Conservation (phyloP, 2,113 vertebrate genomes). For the Cinclus cinclus region DNA sequence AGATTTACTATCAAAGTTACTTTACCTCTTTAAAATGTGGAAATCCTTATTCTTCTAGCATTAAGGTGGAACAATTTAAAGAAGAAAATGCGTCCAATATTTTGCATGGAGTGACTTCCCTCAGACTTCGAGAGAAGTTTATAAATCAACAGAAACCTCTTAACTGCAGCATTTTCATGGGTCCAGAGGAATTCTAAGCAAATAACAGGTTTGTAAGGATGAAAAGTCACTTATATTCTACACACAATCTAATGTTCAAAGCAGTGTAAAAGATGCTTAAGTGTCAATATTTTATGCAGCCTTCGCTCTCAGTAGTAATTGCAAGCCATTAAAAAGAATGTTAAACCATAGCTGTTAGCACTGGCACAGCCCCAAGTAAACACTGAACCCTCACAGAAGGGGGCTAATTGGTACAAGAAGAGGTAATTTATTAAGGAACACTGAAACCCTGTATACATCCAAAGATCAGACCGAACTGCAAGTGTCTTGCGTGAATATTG, state of each 20-base stretch:
- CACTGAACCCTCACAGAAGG: conserved; percentile 68
- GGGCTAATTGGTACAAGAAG: conserved; percentile 79
- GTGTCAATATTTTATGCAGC: conserved; percentile 77
- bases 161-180: conserved; percentile 73
- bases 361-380: conserved; percentile 75
- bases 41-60: conserved; percentile 20
- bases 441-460: conserved; percentile 69
- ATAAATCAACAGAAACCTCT: conserved; percentile 77
- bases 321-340: conserved; percentile 74
- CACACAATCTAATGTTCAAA: conserved; percentile 73
- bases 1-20: neutral
- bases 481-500: conserved; percentile 51
- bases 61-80: conserved; percentile 1
- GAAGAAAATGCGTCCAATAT: conserved; percentile 53
- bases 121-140: conserved; percentile 54
- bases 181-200: conserved; percentile 77
- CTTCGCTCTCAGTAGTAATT: conserved; percentile 68
- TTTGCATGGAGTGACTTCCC: conserved; percentile 54
- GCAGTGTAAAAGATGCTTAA: conserved; percentile 76
- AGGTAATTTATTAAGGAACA: conserved; percentile 80
- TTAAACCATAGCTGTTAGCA: conserved; percentile 74
- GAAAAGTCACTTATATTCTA: conserved; percentile 71
- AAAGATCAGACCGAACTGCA: conserved; percentile 42
- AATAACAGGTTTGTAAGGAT: conserved; percentile 73
- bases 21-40: conserved; percentile 47